A percentile compares a stretch with the other conserved stretches of the same genome.
Evolutionary conservation across 2,113 vertebrate genomes (phyloP).

Genomic region (Tamias sibiricus): DNA sequence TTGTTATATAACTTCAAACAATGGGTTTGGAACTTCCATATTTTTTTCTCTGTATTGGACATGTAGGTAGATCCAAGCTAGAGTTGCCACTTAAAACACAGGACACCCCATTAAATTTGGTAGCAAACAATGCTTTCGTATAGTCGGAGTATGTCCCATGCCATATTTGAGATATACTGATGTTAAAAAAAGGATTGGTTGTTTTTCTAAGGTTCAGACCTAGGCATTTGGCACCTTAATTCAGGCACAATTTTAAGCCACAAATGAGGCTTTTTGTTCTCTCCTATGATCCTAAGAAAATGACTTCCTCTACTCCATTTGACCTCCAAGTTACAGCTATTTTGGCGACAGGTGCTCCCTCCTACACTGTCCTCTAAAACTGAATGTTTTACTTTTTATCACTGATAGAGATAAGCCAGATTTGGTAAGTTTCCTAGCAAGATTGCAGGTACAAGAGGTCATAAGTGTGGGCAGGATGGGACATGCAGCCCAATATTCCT

Average conservation of each 20-base stretch:
- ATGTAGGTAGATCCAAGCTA: not conserved
- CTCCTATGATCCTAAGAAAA: not conserved
- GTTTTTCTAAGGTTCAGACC: slow-evolving; percentile 44
- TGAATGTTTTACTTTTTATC: not conserved
- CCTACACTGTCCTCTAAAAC: not conserved
- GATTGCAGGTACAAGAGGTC: not conserved
- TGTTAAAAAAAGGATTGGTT: slow-evolving; percentile 1
- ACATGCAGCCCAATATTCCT: not conserved
- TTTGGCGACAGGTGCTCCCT: not conserved
- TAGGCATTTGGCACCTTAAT: not conserved
- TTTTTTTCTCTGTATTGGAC: slow-evolving; percentile 45
- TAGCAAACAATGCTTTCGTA: not conserved
- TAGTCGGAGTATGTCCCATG: not conserved
- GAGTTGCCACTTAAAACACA: not conserved
- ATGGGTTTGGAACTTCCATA: slow-evolving; percentile 20
- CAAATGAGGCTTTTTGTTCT: not conserved
- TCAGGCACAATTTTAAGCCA: not conserved
- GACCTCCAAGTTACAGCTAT: not conserved
- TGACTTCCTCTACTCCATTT: not conserved
- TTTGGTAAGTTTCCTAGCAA: not conserved
- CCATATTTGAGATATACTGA: not conserved
- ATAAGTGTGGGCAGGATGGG: not conserved
- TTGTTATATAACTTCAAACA: not conserved
- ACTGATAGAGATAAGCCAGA: not conserved
- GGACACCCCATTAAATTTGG: slow-evolving; percentile 19